A percentile compares a stretch with the other conserved stretches of the same genome.
These are phyloP conservation scores for Oreochromis grahami DNA, from an alignment of 2,797 vertebrate species.

Conservation along the genomic window DNA sequence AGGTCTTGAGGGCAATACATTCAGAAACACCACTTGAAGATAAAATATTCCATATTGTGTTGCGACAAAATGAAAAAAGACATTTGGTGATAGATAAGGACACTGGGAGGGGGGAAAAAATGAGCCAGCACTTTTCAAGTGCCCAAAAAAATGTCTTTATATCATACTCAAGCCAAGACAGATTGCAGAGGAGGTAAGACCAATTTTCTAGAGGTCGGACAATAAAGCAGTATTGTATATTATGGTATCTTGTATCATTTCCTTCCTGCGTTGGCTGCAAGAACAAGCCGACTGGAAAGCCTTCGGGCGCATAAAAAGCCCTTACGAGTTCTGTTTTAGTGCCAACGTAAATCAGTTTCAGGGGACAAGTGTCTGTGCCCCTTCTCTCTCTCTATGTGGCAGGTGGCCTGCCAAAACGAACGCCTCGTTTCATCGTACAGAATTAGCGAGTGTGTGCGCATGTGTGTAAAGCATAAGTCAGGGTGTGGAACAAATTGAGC, in stretches of 20 bases:
- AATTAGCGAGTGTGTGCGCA: background rate
- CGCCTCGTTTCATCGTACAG: slow-evolving; percentile 15
- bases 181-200: slow-evolving; percentile 20
- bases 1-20: background rate
- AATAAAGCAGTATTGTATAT: slow-evolving; percentile 39
- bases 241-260: slow-evolving; percentile 49
- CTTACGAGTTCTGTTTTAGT: slow-evolving; percentile 51
- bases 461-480: background rate
- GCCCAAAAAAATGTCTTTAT: slow-evolving; percentile 13
- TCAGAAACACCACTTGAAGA: background rate
- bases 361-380: slow-evolving; percentile 47
- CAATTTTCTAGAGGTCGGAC: slow-evolving; percentile 12
- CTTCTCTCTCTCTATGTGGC: slow-evolving; percentile 26
- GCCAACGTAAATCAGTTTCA: slow-evolving; percentile 64
- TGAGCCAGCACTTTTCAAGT: background rate
- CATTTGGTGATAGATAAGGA: background rate
- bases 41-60: background rate
- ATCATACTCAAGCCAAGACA: slow-evolving; percentile 11
- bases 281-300: slow-evolving; percentile 40
- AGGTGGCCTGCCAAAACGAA: slow-evolving; percentile 56
- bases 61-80: background rate
- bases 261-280: slow-evolving; percentile 39
- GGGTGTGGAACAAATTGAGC: slow-evolving; percentile 17
- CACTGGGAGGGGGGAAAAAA: background rate
- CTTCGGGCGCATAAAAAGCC: slow-evolving; percentile 40